Percentiles rank a stretch among this genome's conserved stretches.
These are phyloP conservation scores for Pipra filicauda DNA, from an alignment of 2,113 vertebrate genomes.

Conservation along the genomic window DNA sequence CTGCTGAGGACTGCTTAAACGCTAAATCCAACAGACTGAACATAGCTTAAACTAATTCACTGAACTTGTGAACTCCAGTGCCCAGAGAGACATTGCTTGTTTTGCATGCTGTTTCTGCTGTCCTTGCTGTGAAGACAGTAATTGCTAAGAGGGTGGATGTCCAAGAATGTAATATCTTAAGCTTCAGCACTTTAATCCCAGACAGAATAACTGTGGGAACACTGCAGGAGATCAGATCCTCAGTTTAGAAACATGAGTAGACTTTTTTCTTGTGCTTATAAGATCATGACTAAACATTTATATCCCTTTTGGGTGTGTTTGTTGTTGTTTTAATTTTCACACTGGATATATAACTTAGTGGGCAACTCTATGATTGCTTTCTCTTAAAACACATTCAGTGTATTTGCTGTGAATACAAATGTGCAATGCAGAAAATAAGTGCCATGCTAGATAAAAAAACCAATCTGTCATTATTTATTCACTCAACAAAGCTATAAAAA, in stretches of 20 bases:
- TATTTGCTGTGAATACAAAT: constrained; percentile 15
- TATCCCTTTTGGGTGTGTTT: background rate
- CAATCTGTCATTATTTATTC: constrained; percentile 36
- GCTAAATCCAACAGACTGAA: background rate
- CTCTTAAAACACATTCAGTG: background rate
- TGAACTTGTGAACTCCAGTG: background rate
- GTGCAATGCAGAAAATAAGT: background rate
- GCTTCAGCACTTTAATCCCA: background rate
- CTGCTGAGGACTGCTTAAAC: background rate
- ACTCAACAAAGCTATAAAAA: constrained; percentile 24
- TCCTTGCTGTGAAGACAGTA: background rate
- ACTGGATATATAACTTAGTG: background rate
- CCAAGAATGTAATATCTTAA: background rate
- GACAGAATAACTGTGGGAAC: background rate
- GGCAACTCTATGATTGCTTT: background rate
- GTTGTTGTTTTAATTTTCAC: constrained; percentile 19
- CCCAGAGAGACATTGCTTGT: background rate
- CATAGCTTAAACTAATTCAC: background rate
- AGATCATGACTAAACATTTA: background rate
- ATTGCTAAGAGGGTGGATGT: background rate
- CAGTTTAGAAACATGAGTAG: background rate
- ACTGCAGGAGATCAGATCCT: background rate
- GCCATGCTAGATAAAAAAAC: background rate
- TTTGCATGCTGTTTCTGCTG: background rate
- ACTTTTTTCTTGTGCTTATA: background rate